phyloP scores from a whole-genome alignment of 2,888 invertebrate species.

The Caenorhabditis becei region DNA sequence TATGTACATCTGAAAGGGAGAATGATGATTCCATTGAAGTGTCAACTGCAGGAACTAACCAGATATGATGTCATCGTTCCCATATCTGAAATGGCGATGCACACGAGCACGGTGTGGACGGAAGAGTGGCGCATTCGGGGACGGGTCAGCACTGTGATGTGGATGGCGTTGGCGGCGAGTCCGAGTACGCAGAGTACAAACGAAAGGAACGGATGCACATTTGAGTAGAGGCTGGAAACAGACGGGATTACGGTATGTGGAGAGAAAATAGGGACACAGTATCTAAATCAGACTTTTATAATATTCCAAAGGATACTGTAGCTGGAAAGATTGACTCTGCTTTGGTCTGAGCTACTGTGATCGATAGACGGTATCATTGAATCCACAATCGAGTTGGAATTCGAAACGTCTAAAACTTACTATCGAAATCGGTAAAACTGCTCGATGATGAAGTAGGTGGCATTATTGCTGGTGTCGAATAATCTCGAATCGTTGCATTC shows the following conservation, averaged over 20 bases:
- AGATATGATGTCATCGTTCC: constrained; percentile 77
- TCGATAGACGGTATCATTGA: no score
- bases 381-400: not conserved
- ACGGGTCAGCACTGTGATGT: constrained; percentile 72
- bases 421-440: constrained; percentile 63
- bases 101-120: constrained; percentile 74
- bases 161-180: constrained; percentile 71
- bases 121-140: constrained; percentile 72
- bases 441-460: constrained; percentile 64
- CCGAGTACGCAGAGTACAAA: constrained; percentile 73
- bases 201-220: constrained; percentile 70
- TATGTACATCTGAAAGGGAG: constrained; percentile 72
- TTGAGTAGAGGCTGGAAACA: constrained; percentile 73
- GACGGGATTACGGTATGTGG: no score
- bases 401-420: constrained; percentile 49
- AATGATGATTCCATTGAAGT: not conserved
- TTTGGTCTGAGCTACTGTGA: no score
- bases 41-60: constrained; percentile 48
- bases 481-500: constrained; percentile 68
- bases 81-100: constrained; percentile 74
- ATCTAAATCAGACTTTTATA: no score
- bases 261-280: no score
- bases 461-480: constrained; percentile 64
- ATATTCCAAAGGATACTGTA: no score
- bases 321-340: no score